Conservation (phyloP, 2,888 invertebrate genomes). For the Alloplasta piceator region DNA sequence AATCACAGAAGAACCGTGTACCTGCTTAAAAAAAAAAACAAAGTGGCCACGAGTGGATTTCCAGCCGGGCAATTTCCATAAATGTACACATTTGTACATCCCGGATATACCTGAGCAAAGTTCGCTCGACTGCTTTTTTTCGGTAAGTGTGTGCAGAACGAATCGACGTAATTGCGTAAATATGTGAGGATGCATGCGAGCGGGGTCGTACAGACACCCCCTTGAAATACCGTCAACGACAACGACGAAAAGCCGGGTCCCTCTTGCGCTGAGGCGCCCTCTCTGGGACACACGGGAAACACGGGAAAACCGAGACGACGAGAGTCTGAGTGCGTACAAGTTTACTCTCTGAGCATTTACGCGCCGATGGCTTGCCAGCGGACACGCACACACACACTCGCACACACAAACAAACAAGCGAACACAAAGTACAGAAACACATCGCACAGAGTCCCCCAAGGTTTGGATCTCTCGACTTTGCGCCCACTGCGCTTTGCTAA, state of each 20-base stretch:
- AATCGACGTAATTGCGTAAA: slow-evolving; percentile 55
- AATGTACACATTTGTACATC: slow-evolving; percentile 19
- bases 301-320: not conserved
- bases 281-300: slow-evolving; percentile 47
- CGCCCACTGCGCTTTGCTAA: slow-evolving; percentile 66
- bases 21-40: not conserved
- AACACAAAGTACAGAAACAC: not conserved
- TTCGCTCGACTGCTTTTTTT: slow-evolving; percentile 28
- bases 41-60: slow-evolving; percentile 38
- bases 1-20: slow-evolving; percentile 32
- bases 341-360: slow-evolving; percentile 59
- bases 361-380: slow-evolving; percentile 57
- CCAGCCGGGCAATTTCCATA: slow-evolving; percentile 4
- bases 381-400: slow-evolving; percentile 7
- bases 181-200: slow-evolving; percentile 37
- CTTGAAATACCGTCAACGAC: slow-evolving; percentile 13
- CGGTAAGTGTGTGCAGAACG: slow-evolving; percentile 38
- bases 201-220: slow-evolving; percentile 1
- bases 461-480: slow-evolving; percentile 63
- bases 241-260: slow-evolving; percentile 20
- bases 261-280: slow-evolving; percentile 17
- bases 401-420: slow-evolving; percentile 3
- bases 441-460: slow-evolving; percentile 3
- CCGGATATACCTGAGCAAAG: slow-evolving; percentile 12
- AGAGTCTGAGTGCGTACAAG: slow-evolving; percentile 59